Percentiles rank a stretch among this genome's conserved stretches.
Conservation (phyloP, 2,888 invertebrate genomes). For the Neocrepidodera transversa region DNA sequence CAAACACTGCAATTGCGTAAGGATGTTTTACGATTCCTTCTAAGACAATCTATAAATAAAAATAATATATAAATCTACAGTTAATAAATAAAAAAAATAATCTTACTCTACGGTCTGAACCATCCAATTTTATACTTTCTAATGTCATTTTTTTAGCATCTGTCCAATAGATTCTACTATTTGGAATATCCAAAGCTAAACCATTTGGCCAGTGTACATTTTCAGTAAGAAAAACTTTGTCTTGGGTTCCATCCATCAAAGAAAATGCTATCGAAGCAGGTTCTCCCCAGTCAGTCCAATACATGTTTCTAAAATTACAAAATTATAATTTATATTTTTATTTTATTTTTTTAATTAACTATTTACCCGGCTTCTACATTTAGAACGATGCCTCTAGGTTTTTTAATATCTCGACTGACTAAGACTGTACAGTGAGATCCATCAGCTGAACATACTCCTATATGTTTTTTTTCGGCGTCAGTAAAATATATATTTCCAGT, state of each 20-base stretch:
- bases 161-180: slow-evolving; percentile 85
- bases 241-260: slow-evolving; percentile 83
- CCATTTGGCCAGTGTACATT: slow-evolving; percentile 85
- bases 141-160: slow-evolving; percentile 76
- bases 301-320: slow-evolving; percentile 72
- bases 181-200: slow-evolving; percentile 81
- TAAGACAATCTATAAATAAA: slow-evolving; percentile 56
- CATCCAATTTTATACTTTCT: slow-evolving; percentile 71
- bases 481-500: slow-evolving; percentile 85
- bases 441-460: slow-evolving; percentile 76
- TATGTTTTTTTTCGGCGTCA: slow-evolving; percentile 73
- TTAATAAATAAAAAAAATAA: not conserved
- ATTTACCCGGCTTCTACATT: slow-evolving; percentile 72
- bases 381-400: slow-evolving; percentile 73
- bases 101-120: slow-evolving; percentile 69
- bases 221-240: slow-evolving; percentile 67
- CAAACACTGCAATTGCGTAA: slow-evolving; percentile 85
- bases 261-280: slow-evolving; percentile 77
- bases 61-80: not conserved
- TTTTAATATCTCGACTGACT: slow-evolving; percentile 67
- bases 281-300: slow-evolving; percentile 90
- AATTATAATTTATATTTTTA: not conserved
- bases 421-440: slow-evolving; percentile 72
- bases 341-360: not conserved
- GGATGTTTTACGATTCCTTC: slow-evolving; percentile 78